Conservation (phyloP, 2,888 invertebrate genomes). For the Azorinus chamasolen region DNA sequence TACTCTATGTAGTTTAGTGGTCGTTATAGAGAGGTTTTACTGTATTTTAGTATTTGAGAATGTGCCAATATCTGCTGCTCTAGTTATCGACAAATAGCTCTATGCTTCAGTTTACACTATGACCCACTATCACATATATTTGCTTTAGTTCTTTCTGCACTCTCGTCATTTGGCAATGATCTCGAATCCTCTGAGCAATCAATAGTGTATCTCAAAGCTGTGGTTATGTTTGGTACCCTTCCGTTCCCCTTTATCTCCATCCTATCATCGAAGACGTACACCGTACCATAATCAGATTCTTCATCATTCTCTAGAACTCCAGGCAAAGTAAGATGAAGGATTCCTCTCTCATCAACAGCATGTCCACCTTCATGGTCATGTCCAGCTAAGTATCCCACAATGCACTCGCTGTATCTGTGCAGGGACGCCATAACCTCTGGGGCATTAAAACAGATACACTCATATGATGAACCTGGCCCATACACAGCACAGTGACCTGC, state of each 20-base stretch:
- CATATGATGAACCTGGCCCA: conserved; percentile 63
- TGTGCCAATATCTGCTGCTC: too few species aligned
- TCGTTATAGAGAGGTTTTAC: too few species aligned
- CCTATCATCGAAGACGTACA: conserved; percentile 74
- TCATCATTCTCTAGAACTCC: conserved; percentile 84
- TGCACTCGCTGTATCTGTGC: conserved; percentile 75
- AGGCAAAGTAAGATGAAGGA: conserved; percentile 84
- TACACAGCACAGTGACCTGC: conserved; percentile 83
- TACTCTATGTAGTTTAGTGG: too few species aligned
- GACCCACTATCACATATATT: too few species aligned
- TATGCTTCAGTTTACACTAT: too few species aligned
- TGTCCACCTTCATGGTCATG: conserved; percentile 85
- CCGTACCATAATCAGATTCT: conserved; percentile 79
- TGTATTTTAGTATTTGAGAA: too few species aligned
- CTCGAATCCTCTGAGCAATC: too few species aligned
- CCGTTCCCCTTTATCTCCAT: conserved; percentile 79
- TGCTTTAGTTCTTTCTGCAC: too few species aligned
- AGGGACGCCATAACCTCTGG: conserved; percentile 81
- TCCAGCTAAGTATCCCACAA: conserved; percentile 84
- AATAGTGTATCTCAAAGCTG: too few species aligned
- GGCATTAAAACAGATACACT: conserved; percentile 85
- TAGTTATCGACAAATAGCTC: too few species aligned
- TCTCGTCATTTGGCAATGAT: too few species aligned
- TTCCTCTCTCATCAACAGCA: conserved; percentile 80
- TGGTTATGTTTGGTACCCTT: conserved; percentile 29